These are phyloP conservation scores for Manis crassicaudata DNA, from an alignment of 2,797 vertebrate species.

Conservation along the genomic window DNA sequence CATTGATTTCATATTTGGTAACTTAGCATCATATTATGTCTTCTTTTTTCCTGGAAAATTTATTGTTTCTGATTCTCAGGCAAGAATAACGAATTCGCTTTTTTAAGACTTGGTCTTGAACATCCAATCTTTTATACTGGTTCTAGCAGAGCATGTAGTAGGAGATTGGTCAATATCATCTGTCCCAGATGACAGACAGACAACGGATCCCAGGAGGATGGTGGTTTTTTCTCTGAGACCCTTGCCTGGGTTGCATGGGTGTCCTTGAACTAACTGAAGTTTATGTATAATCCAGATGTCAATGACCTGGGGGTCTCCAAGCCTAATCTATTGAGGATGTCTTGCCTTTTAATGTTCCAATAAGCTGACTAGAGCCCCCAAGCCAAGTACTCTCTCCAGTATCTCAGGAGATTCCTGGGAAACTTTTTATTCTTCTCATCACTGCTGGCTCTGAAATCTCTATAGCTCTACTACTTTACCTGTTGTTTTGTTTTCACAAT, in stretches of 20 bases:
- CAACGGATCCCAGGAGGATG: not conserved
- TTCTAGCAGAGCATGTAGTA: not conserved
- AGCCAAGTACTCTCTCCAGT: not conserved
- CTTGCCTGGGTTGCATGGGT: not conserved
- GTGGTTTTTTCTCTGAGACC: not conserved
- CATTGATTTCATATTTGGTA: not conserved
- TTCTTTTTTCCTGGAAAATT: not conserved
- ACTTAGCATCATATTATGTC: not conserved
- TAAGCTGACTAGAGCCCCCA: not conserved
- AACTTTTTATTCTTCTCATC: not conserved
- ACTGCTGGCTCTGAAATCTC: not conserved
- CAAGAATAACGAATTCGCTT: not conserved
- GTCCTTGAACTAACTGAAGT: not conserved
- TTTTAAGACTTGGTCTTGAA: not conserved
- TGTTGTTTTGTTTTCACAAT: not conserved
- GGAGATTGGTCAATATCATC: not conserved
- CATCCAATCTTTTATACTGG: not conserved
- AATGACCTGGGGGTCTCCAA: not conserved
- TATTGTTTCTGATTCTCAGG: not conserved
- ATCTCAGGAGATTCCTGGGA: not conserved
- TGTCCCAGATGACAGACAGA: not conserved
- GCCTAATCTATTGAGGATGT: too few species aligned
- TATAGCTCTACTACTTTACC: not conserved
- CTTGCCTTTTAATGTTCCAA: not conserved
- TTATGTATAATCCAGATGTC: not conserved